Base-by-base conservation (phyloP, 2,888 invertebrate species). In the Dione vanillae region DNA sequence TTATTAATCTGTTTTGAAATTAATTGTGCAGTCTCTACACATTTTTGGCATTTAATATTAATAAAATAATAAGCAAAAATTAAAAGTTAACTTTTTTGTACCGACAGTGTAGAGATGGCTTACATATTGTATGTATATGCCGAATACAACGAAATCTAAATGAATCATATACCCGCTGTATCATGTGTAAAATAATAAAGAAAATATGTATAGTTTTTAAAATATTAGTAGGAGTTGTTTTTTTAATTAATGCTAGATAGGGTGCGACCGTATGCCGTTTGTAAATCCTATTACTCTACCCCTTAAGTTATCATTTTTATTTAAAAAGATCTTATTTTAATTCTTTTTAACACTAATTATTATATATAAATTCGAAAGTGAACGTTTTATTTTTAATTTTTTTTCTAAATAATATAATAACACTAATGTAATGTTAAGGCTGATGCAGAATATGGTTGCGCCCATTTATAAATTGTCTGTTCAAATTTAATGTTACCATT, bases 401-500 rank as follows among this genome's bases (percentile, higher is more conserved):
- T 59, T 5, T 52, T 1, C 10, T 58, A 3, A 40, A 40, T 9
- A 20, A 20, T 19, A 10, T 59, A 37, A 19, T 20, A 61, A 43
- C 27, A 61, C n/a, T 27, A 27, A 27, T n/a, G 14, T 61, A 43
- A 61, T 47, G 6, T 67, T 51, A 59, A 67, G 59, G 49, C 59
- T 62, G 61, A 62, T 40, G 35, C 12, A 37, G 11, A 40, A 45
- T 67, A 66, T 67, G 72, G 66, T 72, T 54, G 56, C 64, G 19
- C 58, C 72, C 70, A 11, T 56, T 69, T 37, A 58, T 43, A 45
- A 58, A 67, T 56, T 56, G 67, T 58, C 58, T 59, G 67, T 72
- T 72, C 70, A 70, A 67, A 67, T 59, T 67, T 35, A 68, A 62
- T 70, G 71, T 73, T 73, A 71, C 73, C 71, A 65, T 72, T 66